phyloP scores from a whole-genome alignment of 2,113 vertebrate genomes.

The Etheostoma spectabile region DNA sequence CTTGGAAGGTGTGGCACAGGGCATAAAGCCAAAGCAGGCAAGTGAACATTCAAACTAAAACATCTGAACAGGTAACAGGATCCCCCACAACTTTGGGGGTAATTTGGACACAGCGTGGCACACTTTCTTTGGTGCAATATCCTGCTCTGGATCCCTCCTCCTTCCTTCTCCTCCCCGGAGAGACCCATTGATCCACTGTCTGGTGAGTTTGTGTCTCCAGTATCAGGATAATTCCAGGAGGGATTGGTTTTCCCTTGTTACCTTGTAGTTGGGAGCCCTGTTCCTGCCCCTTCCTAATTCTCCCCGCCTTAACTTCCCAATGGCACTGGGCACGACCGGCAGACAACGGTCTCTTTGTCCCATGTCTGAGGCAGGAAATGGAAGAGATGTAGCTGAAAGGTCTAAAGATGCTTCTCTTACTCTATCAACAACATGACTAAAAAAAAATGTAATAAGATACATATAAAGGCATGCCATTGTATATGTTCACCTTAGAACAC shows the following conservation, averaged over 20 bases:
- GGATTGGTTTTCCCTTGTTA: slow-evolving; percentile 87
- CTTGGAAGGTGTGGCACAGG: slow-evolving; percentile 58
- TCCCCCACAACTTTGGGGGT: slow-evolving; percentile 77
- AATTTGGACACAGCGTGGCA: slow-evolving; percentile 80
- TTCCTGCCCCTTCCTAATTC: slow-evolving; percentile 83
- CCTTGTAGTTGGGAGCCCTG: slow-evolving; percentile 82
- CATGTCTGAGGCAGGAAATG: slow-evolving; percentile 62
- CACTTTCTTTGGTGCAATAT: slow-evolving; percentile 83
- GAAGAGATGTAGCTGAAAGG: slow-evolving; percentile 57
- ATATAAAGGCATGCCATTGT: neutral
- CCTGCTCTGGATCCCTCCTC: slow-evolving; percentile 75
- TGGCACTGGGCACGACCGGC: slow-evolving; percentile 56
- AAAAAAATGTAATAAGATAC: neutral
- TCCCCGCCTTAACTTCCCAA: slow-evolving; percentile 81
- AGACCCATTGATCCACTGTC: slow-evolving; percentile 82
- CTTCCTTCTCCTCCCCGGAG: slow-evolving; percentile 71
- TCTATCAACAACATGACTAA: slow-evolving; percentile 27
- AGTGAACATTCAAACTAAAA: slow-evolving; percentile 81
- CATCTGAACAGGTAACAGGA: slow-evolving; percentile 85
- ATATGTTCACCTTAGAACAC: neutral
- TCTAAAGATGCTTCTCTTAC: slow-evolving; percentile 45
- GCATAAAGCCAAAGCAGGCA: slow-evolving; percentile 70
- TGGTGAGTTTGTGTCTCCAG: slow-evolving; percentile 78
- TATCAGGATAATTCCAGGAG: slow-evolving; percentile 82
- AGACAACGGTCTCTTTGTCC: slow-evolving; percentile 83